A percentile compares a stretch with the other conserved stretches of the same genome.
These are phyloP conservation scores for Rhinoptilus africanus DNA, from an alignment of 2,113 vertebrate genomes.

Conservation along the genomic window DNA sequence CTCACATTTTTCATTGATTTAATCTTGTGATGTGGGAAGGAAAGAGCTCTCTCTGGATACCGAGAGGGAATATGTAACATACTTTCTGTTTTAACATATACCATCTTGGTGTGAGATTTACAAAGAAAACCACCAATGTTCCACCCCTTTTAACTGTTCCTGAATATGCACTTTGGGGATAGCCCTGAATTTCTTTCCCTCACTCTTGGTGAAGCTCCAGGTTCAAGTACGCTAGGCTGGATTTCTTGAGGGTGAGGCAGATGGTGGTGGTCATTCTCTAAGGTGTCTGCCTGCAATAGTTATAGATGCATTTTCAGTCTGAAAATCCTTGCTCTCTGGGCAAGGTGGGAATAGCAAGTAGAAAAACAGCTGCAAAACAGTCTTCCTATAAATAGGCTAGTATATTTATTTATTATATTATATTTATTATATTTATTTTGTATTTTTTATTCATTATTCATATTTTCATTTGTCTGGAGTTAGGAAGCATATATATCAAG, in stretches of 20 bases:
- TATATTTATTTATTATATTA: background rate
- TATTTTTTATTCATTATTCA: too few species aligned
- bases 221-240: background rate
- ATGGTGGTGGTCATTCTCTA: background rate
- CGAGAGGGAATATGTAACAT: background rate
- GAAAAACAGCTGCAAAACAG: background rate
- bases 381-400: background rate
- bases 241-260: background rate
- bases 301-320: background rate
- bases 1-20: background rate
- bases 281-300: background rate
- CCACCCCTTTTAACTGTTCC: background rate
- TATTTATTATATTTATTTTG: too few species aligned
- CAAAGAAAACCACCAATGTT: background rate
- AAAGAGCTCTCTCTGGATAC: background rate
- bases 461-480: background rate
- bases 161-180: background rate
- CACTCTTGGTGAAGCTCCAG: background rate
- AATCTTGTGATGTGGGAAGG: background rate
- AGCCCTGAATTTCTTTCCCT: background rate
- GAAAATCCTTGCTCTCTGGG: background rate
- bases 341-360: background rate
- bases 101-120: background rate
- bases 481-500: background rate
- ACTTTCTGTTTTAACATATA: background rate